These are phyloP conservation scores for Zele albiditarsus DNA, from an alignment of 2,888 invertebrate species.

Conservation along the genomic window DNA sequence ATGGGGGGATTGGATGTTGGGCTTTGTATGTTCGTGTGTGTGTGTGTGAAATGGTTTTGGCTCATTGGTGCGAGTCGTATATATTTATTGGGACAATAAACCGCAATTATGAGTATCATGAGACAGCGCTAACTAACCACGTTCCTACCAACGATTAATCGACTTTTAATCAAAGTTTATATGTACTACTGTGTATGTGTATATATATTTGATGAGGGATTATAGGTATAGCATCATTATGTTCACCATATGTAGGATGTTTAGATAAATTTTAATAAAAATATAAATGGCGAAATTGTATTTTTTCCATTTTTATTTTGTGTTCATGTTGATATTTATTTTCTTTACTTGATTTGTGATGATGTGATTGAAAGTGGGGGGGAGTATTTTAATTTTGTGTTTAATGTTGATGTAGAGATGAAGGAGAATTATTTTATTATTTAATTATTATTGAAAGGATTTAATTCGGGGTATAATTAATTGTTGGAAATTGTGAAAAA, in stretches of 20 bases:
- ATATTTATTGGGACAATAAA: conserved; percentile 71
- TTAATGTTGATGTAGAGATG: too few relatives aligned
- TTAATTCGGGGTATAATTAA: too few relatives aligned
- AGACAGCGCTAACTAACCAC: conserved; percentile 65
- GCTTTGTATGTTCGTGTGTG: too few relatives aligned
- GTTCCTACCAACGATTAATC: conserved; percentile 38
- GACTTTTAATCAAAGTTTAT: conserved; percentile 20
- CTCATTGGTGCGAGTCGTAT: conserved; percentile 57
- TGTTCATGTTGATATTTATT: too few relatives aligned
- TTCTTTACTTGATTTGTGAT: too few relatives aligned
- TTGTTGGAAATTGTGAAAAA: too few relatives aligned
- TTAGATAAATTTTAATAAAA: not conserved
- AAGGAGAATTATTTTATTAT: too few relatives aligned
- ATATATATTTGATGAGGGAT: not conserved
- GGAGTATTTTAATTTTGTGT: too few relatives aligned
- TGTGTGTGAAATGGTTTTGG: too few relatives aligned
- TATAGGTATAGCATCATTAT: not conserved
- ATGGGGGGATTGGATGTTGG: not conserved
- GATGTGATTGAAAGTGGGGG: too few relatives aligned
- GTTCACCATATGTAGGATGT: not conserved
- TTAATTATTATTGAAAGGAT: too few relatives aligned
- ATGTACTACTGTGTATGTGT: not conserved
- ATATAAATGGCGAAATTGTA: not conserved
- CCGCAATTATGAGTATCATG: conserved; percentile 67
- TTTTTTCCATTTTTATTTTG: too few relatives aligned